Evolutionary conservation across 2,113 vertebrate species (phyloP).

Genomic region (Pogona vitticeps): DNA sequence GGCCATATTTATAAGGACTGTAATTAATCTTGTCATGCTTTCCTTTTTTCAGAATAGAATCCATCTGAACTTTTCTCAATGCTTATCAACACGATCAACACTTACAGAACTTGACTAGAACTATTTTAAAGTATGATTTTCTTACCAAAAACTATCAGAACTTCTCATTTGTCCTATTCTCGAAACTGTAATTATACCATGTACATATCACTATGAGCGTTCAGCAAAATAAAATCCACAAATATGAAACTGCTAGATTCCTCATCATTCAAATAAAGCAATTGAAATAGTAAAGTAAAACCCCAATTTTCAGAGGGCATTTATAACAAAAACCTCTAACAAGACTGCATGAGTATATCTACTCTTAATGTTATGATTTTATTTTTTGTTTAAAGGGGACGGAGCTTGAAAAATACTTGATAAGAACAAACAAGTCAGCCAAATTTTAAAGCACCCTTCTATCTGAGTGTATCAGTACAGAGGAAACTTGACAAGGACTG

Average conservation of each 20-base stretch:
- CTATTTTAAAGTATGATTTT: neutral
- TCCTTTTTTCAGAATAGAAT: neutral
- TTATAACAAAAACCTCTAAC: neutral
- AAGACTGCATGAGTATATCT: neutral
- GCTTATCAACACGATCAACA: neutral
- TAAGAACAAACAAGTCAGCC: neutral
- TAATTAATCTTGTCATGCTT: neutral
- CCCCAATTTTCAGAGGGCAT: too few species aligned
- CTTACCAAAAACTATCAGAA: neutral
- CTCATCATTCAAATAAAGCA: neutral
- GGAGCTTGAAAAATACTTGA: neutral
- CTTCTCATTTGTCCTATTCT: neutral
- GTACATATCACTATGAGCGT: neutral
- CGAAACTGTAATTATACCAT: neutral
- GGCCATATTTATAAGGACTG: neutral
- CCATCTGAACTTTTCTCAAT: neutral
- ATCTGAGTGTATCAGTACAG: accelerated
- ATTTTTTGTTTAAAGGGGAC: neutral
- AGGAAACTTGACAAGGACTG: accelerated
- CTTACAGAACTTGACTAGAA: neutral
- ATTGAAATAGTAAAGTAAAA: neutral
- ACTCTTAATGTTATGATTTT: neutral
- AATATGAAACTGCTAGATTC: accelerated
- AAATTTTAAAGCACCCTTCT: accelerated
- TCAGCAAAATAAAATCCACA: neutral